phyloP scores from a whole-genome alignment of 2,888 invertebrate species.

The Cheilosia urbana region DNA sequence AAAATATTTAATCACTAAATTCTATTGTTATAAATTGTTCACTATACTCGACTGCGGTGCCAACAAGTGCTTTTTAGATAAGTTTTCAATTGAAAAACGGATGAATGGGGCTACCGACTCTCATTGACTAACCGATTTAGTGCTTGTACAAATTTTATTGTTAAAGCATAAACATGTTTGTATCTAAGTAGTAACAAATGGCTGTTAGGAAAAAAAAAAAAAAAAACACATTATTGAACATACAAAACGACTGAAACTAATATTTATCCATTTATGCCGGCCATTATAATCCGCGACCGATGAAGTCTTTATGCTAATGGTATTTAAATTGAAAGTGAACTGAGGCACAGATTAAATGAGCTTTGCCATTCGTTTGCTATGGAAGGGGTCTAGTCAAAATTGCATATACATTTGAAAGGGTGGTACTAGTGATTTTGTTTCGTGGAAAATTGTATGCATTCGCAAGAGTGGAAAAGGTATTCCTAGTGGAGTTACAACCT shows the following conservation, averaged over 20 bases:
- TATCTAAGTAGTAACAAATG: slow-evolving; percentile 17
- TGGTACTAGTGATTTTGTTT: not conserved
- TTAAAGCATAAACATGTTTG: slow-evolving; percentile 1
- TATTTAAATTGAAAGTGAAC: slow-evolving; percentile 24
- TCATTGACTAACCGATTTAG: slow-evolving; percentile 11
- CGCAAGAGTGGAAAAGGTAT: not conserved
- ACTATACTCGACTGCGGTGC: not conserved
- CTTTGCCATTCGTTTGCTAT: slow-evolving; percentile 5
- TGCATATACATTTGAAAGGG: not conserved
- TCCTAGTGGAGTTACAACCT: not conserved
- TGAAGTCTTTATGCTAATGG: slow-evolving; percentile 54
- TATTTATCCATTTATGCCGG: slow-evolving; percentile 9
- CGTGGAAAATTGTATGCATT: not conserved
- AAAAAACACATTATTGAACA: not conserved
- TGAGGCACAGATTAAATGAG: not conserved
- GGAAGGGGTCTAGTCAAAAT: not conserved
- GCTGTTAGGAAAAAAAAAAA: not conserved
- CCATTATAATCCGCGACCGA: slow-evolving; percentile 17
- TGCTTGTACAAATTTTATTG: not conserved
- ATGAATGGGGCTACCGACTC: slow-evolving; percentile 13
- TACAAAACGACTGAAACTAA: slow-evolving; percentile 32
- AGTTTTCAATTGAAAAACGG: slow-evolving; percentile 11
- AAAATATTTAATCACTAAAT: slow-evolving; percentile 18
- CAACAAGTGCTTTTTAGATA: slow-evolving; percentile 20
- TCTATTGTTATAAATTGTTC: slow-evolving; percentile 32